phyloP scores from a whole-genome alignment of 2,797 vertebrate species.

The Philypnodon macrostomus region DNA sequence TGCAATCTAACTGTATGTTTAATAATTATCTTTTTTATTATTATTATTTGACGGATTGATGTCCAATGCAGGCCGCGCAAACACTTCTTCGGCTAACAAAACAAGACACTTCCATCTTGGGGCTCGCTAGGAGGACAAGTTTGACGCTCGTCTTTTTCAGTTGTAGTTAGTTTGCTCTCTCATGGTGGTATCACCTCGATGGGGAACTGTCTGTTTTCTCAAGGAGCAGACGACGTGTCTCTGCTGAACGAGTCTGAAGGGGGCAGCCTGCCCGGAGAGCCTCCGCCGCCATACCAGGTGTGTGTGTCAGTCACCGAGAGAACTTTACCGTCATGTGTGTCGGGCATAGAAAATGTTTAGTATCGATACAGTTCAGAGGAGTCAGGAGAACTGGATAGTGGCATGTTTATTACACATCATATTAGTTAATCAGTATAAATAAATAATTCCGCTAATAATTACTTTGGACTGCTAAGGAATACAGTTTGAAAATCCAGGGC shows the following conservation, averaged over 20 bases:
- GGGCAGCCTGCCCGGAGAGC: slow-evolving; percentile 79
- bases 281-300: slow-evolving; percentile 81
- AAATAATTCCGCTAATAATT: too few relatives aligned
- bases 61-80: slow-evolving; percentile 18
- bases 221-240: slow-evolving; percentile 78
- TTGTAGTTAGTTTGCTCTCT: slow-evolving; percentile 14
- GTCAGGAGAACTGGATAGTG: neutral
- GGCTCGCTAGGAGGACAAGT: neutral
- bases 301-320: slow-evolving; percentile 12
- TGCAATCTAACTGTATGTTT: neutral
- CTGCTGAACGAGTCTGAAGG: slow-evolving; percentile 84
- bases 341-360: too few relatives aligned
- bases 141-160: neutral
- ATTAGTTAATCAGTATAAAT: too few relatives aligned
- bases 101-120: slow-evolving; percentile 16
- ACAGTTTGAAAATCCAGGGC: too few relatives aligned
- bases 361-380: too few relatives aligned
- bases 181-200: slow-evolving; percentile 68
- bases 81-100: slow-evolving; percentile 18
- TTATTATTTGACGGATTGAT: neutral
- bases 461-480: too few relatives aligned
- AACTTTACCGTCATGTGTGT: neutral
- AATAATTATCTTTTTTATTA: neutral
- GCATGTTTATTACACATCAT: too few relatives aligned
- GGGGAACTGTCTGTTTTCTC: slow-evolving; percentile 86